Base-by-base conservation (phyloP, 2,888 invertebrate genomes). In the Troides aeacus region DNA sequence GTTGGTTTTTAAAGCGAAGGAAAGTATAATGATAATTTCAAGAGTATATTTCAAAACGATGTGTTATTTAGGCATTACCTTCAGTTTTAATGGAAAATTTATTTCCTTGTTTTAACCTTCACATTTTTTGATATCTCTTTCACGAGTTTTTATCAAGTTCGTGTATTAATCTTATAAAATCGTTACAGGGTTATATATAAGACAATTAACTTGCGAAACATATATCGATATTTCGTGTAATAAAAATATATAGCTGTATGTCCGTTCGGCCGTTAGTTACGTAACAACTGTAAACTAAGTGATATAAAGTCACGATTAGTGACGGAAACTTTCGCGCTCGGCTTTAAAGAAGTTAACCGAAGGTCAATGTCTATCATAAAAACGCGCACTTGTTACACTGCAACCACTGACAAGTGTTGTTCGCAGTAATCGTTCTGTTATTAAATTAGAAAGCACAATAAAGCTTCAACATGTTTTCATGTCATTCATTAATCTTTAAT, bases 341-440 rank as follows among this genome's bases (percentile, higher is more conserved):
- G 77, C 70, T 76, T 77, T 74, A 71, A 75, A 75, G 74, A 73
- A 69, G 70, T 61, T 76, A 77, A 75, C 73, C 71, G 77, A 85
- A 84, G 85, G 84, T 82, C 83, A 84, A 79, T 81, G 81, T 79
- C 78, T 77, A 73, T 78, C 77, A 74, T 72, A 76, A 72, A 70
- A 71, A 64, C 60, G n/a, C 24, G 18, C 53, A 60, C 60, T 53
- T 64, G 62, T 64, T 64, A 50, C 21, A 67, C 58, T 46, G 57
- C 23, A 57, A 56, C 56, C 24, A 58, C 6, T n/a, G 7, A 24
- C 30, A n/a, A 23, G 10, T 21, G 1, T 58, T 15, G 21, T 58
- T 12, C 18, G n/a, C 5, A 57, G 56, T 57, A 10, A 2, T 57
- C 53, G 21, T 18, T 58, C 57, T 58, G n/a, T 1, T 58, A 23